Percentiles rank a stretch among this genome's conserved stretches.
phyloP scores from a whole-genome alignment of 1,140 invertebrate genomes.

The Solenopsis invicta region DNA sequence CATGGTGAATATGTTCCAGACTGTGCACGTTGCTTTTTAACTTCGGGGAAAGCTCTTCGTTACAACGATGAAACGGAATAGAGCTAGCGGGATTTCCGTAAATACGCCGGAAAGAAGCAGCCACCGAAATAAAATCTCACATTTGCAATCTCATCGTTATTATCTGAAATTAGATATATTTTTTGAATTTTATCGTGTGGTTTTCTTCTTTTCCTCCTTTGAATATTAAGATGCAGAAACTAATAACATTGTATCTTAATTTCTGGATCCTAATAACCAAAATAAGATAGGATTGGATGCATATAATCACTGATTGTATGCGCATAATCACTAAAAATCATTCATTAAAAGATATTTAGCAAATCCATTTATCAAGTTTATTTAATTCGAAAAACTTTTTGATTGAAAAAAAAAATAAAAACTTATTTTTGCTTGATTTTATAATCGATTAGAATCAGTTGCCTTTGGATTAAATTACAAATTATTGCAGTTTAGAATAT shows the following conservation, averaged over 20 bases:
- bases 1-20: conserved; percentile 48
- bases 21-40: conserved; percentile 36
- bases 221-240: neutral
- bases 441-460: conserved; percentile 20
- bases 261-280: conserved; percentile 1
- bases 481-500: neutral
- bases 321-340: neutral
- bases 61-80: conserved; percentile 37
- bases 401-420: neutral
- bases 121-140: conserved; percentile 38
- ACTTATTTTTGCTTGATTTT: neutral
- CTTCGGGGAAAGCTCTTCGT: conserved; percentile 44
- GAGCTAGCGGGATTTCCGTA: conserved; percentile 39
- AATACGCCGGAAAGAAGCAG: conserved; percentile 21
- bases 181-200: neutral
- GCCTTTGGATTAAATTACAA: neutral
- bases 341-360: neutral
- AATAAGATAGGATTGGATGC: neutral
- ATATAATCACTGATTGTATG: neutral
- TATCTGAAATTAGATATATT: neutral
- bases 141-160: conserved; percentile 16
- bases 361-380: neutral
- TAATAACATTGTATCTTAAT: neutral
- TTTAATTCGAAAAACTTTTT: neutral
- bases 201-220: neutral